Evolutionary conservation across 1,140 invertebrate genomes (phyloP).

Genomic region (Bombus waltoni): DNA sequence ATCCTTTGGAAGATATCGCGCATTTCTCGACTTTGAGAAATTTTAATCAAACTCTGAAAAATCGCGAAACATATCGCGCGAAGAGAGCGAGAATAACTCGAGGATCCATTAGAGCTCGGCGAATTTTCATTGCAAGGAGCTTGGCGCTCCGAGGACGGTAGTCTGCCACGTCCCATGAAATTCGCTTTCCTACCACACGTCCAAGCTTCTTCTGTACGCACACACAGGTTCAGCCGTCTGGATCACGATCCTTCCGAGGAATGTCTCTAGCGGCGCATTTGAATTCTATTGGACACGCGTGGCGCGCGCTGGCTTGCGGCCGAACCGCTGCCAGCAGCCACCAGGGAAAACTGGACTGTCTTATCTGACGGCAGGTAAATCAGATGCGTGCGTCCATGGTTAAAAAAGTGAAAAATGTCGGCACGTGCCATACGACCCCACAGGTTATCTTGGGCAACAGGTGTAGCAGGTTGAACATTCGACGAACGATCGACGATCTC

Average conservation of each 20-base stretch:
- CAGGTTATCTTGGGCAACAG: slow-evolving; percentile 53
- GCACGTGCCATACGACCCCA: slow-evolving; percentile 54
- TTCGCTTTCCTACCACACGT: slow-evolving; percentile 4
- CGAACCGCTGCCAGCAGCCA: background rate
- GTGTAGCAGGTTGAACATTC: slow-evolving; percentile 43
- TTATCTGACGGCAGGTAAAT: slow-evolving; percentile 47
- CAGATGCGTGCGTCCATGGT: background rate
- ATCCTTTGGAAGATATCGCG: no score
- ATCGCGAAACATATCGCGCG: no score
- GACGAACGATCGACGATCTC: slow-evolving; percentile 38
- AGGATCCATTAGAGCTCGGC: background rate
- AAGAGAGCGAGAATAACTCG: background rate
- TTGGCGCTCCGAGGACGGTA: background rate
- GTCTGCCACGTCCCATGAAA: background rate
- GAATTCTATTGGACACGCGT: slow-evolving; percentile 47
- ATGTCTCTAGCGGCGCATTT: slow-evolving; percentile 46
- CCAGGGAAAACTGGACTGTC: slow-evolving; percentile 42
- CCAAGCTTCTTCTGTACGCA: background rate
- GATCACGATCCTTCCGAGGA: slow-evolving; percentile 22
- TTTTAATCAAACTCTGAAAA: background rate
- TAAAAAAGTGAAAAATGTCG: slow-evolving; percentile 38
- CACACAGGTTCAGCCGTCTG: background rate
- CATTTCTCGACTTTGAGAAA: background rate
- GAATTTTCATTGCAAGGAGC: background rate
- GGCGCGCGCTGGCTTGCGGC: slow-evolving; percentile 8